phyloP scores from a whole-genome alignment of 2,113 vertebrate genomes.

The Hemiprocne comata region DNA sequence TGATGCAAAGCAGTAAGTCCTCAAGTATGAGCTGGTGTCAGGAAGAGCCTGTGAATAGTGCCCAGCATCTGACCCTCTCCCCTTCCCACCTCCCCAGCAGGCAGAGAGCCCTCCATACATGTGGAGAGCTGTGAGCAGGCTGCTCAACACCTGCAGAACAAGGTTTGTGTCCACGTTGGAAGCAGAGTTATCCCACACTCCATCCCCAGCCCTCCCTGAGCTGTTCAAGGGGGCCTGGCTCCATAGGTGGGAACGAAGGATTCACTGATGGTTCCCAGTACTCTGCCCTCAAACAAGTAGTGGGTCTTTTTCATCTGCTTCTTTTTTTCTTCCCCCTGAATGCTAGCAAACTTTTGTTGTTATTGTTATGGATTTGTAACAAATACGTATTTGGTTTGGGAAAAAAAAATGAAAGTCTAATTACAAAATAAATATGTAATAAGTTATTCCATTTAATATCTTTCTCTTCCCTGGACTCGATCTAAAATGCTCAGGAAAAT shows the following conservation, averaged over 20 bases:
- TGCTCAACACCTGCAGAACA: not conserved
- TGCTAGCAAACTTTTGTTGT: not conserved
- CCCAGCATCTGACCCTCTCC: not conserved
- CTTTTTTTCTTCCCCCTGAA: not conserved
- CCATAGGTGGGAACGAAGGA: not conserved
- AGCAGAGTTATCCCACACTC: not conserved
- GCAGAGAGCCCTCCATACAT: not conserved
- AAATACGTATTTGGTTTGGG: not conserved
- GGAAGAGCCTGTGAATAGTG: not conserved
- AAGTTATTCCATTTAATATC: not conserved
- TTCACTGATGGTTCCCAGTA: not conserved
- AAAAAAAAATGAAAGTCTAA: not conserved
- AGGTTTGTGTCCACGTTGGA: not conserved
- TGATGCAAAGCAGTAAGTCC: not conserved
- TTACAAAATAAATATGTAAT: not conserved
- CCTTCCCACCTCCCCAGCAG: not conserved
- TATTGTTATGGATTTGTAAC: not conserved
- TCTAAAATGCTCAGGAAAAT: not conserved
- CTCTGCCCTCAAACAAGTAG: rapidly evolving
- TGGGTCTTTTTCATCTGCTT: not conserved
- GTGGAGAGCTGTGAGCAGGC: not conserved
- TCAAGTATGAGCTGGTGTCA: not conserved
- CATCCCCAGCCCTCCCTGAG: not conserved
- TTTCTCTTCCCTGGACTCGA: not conserved
- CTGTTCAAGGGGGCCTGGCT: not conserved